Percentiles rank a stretch among this genome's conserved stretches.
These are phyloP conservation scores for Galleria mellonella DNA, from an alignment of 1,140 invertebrate genomes.

Conservation along the genomic window DNA sequence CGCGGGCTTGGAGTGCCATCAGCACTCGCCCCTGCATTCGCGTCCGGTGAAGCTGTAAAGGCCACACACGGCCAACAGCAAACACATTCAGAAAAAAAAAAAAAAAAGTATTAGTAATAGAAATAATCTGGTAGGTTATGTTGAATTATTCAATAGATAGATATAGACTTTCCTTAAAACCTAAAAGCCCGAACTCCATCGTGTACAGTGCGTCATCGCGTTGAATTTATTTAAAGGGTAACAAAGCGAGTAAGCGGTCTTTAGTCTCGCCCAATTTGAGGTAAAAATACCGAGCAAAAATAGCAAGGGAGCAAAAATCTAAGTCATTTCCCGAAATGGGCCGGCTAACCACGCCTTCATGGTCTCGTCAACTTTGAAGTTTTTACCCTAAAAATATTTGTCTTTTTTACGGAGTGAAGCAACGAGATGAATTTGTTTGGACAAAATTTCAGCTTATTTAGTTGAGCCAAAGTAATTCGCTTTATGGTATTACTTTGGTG, in stretches of 20 bases:
- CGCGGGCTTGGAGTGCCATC: too few relatives aligned
- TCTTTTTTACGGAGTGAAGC: background rate
- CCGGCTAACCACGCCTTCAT: background rate
- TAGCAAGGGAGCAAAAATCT: background rate
- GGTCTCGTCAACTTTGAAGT: background rate
- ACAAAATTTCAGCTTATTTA: too few relatives aligned
- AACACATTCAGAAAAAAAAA: too few relatives aligned
- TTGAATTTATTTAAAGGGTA: constrained; percentile 7
- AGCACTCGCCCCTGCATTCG: too few relatives aligned
- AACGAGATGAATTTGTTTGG: background rate
- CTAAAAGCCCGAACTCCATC: background rate
- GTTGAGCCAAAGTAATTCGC: too few relatives aligned
- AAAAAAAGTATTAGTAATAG: too few relatives aligned
- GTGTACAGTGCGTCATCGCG: background rate
- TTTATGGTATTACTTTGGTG: too few relatives aligned
- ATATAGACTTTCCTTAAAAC: too few relatives aligned
- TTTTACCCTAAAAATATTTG: background rate
- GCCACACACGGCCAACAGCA: too few relatives aligned
- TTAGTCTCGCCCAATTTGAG: constrained; percentile 6
- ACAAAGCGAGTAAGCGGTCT: constrained; percentile 1
- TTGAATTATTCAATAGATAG: too few relatives aligned
- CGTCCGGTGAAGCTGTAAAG: too few relatives aligned
- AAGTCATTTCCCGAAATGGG: constrained; percentile 1
- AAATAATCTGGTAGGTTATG: too few relatives aligned
- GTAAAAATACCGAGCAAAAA: constrained; percentile 1